phyloP scores from a whole-genome alignment of 1,140 invertebrate genomes.

The Lepidurus packardi region DNA sequence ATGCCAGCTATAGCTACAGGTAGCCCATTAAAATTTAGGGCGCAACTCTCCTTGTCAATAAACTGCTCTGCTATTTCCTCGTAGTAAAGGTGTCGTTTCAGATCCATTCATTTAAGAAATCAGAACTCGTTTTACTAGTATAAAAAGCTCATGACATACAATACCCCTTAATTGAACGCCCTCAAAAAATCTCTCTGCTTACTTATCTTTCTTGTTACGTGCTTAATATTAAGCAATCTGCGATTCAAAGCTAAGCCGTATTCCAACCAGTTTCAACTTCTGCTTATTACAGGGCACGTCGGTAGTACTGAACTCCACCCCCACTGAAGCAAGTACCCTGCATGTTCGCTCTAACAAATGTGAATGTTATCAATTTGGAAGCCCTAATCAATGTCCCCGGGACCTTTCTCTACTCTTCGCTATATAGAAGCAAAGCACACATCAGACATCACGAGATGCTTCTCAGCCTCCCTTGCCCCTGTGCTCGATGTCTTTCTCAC shows the following conservation, averaged over 20 bases:
- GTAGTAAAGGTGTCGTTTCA: slow-evolving; percentile 1
- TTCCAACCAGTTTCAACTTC: no score
- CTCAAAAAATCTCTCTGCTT: no score
- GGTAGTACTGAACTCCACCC: no score
- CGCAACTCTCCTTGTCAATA: slow-evolving; percentile 21
- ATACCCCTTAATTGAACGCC: no score
- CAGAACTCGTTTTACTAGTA: background rate
- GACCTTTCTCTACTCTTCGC: background rate
- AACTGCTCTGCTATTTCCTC: background rate
- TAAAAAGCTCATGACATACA: background rate
- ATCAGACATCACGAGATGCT: background rate
- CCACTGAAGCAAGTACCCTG: background rate
- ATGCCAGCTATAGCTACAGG: slow-evolving; percentile 13
- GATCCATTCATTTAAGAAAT: background rate
- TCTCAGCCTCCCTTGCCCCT: background rate
- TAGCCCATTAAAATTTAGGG: slow-evolving; percentile 19
- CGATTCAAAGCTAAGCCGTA: no score
- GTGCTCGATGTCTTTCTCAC: background rate
- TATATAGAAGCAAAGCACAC: background rate
- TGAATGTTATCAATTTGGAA: background rate
- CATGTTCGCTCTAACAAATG: background rate
- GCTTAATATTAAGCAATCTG: no score
- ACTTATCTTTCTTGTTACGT: no score
- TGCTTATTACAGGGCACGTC: no score
- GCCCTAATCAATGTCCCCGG: slow-evolving; percentile 8